These are phyloP conservation scores for Ypsolopha scabrella DNA, from an alignment of 2,888 invertebrate species.

Conservation along the genomic window DNA sequence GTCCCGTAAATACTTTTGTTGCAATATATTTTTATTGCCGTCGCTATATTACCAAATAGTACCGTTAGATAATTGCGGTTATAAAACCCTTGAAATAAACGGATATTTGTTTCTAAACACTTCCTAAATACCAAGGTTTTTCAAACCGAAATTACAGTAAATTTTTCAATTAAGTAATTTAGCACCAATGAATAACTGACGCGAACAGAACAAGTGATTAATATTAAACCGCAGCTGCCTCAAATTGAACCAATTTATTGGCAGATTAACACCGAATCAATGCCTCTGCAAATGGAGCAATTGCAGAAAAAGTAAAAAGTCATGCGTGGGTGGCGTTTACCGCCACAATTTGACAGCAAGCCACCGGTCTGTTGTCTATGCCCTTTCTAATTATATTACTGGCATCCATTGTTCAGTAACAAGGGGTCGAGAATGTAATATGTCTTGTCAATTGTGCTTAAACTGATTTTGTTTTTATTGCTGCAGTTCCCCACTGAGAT, in stretches of 20 bases:
- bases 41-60: not conserved
- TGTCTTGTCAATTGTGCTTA: constrained; percentile 61
- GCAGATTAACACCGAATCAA: constrained; percentile 7
- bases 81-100: not conserved
- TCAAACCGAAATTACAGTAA: no score
- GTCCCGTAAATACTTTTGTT: constrained; percentile 2
- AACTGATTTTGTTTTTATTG: constrained; percentile 65
- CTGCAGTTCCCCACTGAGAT: constrained; percentile 47
- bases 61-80: not conserved
- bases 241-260: not conserved
- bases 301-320: constrained; percentile 29
- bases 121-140: no score
- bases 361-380: constrained; percentile 22
- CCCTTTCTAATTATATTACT: constrained; percentile 15
- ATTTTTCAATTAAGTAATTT: no score
- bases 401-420: constrained; percentile 3
- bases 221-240: not conserved
- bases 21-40: constrained; percentile 5
- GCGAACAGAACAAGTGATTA: not conserved
- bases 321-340: constrained; percentile 41
- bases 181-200: no score
- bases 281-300: constrained; percentile 21
- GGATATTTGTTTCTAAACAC: no score
- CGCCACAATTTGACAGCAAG: constrained; percentile 36
- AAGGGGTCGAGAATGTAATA: constrained; percentile 33